Base-by-base conservation (phyloP, 2,888 invertebrate genomes). In the Alentia gelatinosa region DNA sequence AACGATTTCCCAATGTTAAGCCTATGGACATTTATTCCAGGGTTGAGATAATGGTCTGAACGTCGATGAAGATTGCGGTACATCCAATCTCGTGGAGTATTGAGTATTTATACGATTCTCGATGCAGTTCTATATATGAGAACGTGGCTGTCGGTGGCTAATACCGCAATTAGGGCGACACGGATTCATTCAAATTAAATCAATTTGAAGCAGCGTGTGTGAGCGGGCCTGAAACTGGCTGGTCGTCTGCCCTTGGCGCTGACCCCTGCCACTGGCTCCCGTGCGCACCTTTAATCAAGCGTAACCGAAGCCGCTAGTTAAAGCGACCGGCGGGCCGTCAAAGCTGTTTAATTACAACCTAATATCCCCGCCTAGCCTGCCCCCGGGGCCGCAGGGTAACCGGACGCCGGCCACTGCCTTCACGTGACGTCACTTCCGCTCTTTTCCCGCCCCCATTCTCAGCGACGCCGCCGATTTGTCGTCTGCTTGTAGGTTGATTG, bases 261-360 rank as follows among this genome's bases (percentile, higher is more conserved):
- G 83, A 83, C 83, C 83, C 39, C 40, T 83, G 83, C 39, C 83
- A 23, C 40, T 12, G 83, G 15, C 12, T 26, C 15, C 37, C 83
- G 23, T 19, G 35, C 39, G 9, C 40, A 26, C 35, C 83, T 39
- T 83, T 83, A 83, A 83, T 39, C 83, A 83, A 26, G 37, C 26
- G 83, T 83, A 83, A 83, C 83, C 23, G 15, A 40, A 83, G 83
- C 35, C 37, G 83, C 83, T 39, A 83, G 37, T 83, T 83, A 40
- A 1, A 23, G 83, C 4, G 37, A 40, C 83, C 37, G 19, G 83
- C 83, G 30, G 37, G 37, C 68, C 68, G 30, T 26, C 68, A 35
- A 23, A 83, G 26, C 83, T 83, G 83, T 83, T 40, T 83, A 83
- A 83, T 83, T 83, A 83, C 83, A 83, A 83, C 83, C 83, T 83